Base-by-base conservation (phyloP, 2,113 vertebrate genomes). In the Hucho hucho region DNA sequence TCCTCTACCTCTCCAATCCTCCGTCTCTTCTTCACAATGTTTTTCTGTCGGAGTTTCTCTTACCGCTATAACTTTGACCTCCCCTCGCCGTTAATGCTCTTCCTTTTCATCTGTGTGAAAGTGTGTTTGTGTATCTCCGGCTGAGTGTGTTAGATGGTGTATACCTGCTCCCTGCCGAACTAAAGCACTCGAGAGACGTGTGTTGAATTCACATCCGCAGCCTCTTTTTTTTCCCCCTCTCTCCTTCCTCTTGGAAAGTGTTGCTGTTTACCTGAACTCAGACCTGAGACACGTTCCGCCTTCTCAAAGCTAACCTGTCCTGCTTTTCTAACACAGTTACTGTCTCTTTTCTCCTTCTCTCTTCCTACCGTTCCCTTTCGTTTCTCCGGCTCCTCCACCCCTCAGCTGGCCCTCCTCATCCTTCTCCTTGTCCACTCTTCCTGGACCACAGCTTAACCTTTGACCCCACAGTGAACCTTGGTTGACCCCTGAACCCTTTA, bases 401-500 rank as follows among this genome's bases (percentile, higher is more conserved):
- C 13, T 24, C 5, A 32, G 69, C 63, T 68, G 14, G 29, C 53
- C 53, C 63, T 65, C 22, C 53, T 64, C 74, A 46, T 37, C 75
- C 26, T 70, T 79, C 43, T 69, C 28, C 69, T 73, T 70, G 26
- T 56, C 18, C 66, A n/a, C 24, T 28, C 25, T 43, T 66, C 28
- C 16, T 46, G 29, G 13, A 49, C 46, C 22, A 43, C 22, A 37
- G 25, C 76, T 74, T 75, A 63, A 80, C 75, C 29, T 77, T 47
- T 82, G 78, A 77, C 69, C 56, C 1, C 68, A 6, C 53, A 56
- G 53, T 72, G 56, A 68, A 68, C 74, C 65, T 53, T 72, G 75
- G 69, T 76, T 84, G 78, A 88, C 71, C 72, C 69, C 6, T 82
- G 64, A 84, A 59, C n/a, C 77, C 0, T 32, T 63, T 78, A 65